A percentile compares a stretch with the other conserved stretches of the same genome.
These are phyloP conservation scores for Luffia ferchaultella DNA, from an alignment of 2,888 invertebrate genomes.

Conservation along the genomic window DNA sequence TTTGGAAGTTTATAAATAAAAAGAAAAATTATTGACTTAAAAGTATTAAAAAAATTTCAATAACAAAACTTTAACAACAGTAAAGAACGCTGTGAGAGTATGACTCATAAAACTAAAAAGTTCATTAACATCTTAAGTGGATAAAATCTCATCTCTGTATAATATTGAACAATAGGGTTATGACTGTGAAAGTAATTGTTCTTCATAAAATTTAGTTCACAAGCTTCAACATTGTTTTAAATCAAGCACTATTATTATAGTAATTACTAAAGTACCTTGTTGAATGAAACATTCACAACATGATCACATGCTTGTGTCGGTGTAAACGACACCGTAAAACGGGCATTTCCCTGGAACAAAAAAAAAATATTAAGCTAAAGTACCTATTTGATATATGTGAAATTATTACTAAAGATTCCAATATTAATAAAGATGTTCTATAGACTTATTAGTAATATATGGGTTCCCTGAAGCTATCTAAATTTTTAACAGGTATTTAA, in stretches of 20 bases:
- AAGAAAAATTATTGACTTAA: no score
- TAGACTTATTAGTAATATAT: no score
- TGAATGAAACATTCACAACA: conserved; percentile 96
- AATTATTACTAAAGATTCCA: no score
- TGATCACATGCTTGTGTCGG: conserved; percentile 95
- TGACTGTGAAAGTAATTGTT: neutral
- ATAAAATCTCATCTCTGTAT: neutral
- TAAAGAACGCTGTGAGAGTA: no score
- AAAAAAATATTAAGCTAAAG: conserved; percentile 10
- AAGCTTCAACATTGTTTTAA: neutral
- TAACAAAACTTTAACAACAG: no score
- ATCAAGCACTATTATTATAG: neutral
- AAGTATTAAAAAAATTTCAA: no score
- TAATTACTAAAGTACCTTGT: conserved; percentile 71
- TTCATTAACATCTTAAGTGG: no score
- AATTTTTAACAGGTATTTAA: no score
- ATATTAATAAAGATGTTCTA: no score
- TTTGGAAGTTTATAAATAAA: no score
- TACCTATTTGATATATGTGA: conserved; percentile 1
- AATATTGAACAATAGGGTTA: neutral
- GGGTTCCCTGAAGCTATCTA: no score
- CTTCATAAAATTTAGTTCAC: neutral
- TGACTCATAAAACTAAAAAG: no score
- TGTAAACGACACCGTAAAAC: conserved; percentile 96
- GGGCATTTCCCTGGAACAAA: conserved; percentile 57